A percentile compares a stretch with the other conserved stretches of the same genome.
Conservation (phyloP, 92 coral and sea anemone genomes). For the Zoanthus solanderi region DNA sequence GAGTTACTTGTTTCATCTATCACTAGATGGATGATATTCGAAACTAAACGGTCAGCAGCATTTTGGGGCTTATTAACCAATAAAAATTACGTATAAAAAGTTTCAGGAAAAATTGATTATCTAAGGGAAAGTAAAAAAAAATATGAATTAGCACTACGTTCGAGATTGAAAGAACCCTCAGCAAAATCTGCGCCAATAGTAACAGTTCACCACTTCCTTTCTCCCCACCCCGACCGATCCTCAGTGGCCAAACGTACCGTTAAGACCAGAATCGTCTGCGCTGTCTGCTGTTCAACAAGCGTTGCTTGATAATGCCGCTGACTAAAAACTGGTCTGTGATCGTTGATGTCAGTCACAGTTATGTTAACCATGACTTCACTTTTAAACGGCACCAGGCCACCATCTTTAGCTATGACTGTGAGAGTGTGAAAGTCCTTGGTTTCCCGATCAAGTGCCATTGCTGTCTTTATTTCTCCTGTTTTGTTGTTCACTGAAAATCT, state of each 20-base stretch:
- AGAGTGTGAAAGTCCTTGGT: constrained; percentile 71
- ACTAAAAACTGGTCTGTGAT: constrained; percentile 87
- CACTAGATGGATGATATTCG: too few species aligned
- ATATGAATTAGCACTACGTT: too few species aligned
- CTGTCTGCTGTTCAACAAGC: constrained; percentile 73
- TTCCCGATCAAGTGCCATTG: constrained; percentile 89
- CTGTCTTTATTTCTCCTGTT: constrained; percentile 86
- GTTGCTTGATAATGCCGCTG: constrained; percentile 86
- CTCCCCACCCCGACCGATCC: background rate
- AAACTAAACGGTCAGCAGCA: too few species aligned
- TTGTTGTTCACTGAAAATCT: constrained; percentile 79
- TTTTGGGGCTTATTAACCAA: too few species aligned
- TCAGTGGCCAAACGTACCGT: constrained; percentile 57
- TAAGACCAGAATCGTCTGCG: constrained; percentile 71
- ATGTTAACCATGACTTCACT: constrained; percentile 76
- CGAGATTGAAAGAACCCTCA: too few species aligned
- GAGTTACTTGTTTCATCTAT: too few species aligned
- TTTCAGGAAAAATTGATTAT: too few species aligned
- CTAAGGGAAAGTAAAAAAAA: too few species aligned
- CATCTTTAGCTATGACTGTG: constrained; percentile 76
- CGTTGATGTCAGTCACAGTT: constrained; percentile 93
- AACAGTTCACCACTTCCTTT: background rate
- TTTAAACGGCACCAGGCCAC: constrained; percentile 60
- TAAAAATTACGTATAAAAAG: too few species aligned
- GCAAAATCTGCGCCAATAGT: too few species aligned